Evolutionary conservation across 2,113 vertebrate species (phyloP), one percentile per base, ranked within the genome.

Genomic region (Megaceryle torquata): DNA sequence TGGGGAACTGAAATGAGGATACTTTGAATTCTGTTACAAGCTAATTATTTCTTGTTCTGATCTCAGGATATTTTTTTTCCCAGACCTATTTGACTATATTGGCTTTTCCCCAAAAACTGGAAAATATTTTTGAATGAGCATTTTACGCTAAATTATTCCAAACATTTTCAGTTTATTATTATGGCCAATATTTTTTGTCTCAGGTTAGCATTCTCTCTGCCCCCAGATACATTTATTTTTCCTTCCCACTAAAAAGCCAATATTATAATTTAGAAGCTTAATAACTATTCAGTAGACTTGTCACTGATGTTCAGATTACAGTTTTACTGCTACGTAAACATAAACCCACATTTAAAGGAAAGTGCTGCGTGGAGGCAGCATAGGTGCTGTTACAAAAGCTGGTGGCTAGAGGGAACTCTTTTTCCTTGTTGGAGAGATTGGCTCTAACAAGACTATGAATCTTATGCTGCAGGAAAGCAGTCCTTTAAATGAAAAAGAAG

Each of bases 391-490:
- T 97, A 75, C 91, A 74, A 70, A 91, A 90, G 19, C 28, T 69
- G 88, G 90, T 93, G 56, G 96, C 97, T 97, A 97, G 98, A 97
- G 95, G 97, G 97, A 96, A 93, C 96, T 83, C 88, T 97, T 95
- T 95, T 96, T 89, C 97, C 97, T 97, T 95, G 78, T 48, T 97
- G 89, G 91, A 88, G 69, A 78, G 43, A 44, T 15, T 29, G 11
- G 25, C 37, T 81, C n/a, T 86, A 56, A 74, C 10, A n/a, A 82
- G 17, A 50, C 4, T 2, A 60, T 72, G 41, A 82, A 51, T 54
- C 33, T 71, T 92, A 64, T 59, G 19, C 61, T 48, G 16, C 46
- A 51, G 82, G 31, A 71, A 85, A 84, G 26, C 59, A 94, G 75
- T 28, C 17, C 44, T 48, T 89, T 92, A 71, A 89, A 77, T 93